Conservation (phyloP, 1,140 invertebrate genomes). For the Apis florea region DNA sequence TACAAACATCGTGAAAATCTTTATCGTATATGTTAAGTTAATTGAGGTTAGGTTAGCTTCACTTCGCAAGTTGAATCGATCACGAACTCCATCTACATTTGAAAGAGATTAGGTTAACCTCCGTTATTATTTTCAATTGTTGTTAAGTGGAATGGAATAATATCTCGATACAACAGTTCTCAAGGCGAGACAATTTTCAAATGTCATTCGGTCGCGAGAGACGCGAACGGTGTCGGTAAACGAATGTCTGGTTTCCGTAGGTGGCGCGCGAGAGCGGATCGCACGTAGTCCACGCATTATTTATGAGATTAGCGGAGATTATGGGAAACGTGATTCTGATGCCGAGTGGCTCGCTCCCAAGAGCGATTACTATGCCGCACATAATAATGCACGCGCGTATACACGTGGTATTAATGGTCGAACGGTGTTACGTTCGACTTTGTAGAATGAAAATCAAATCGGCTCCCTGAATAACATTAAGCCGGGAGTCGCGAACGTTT, state of each 20-base stretch:
- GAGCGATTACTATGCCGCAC: slow-evolving; percentile 50
- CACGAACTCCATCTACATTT: too few relatives aligned
- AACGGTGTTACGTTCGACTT: slow-evolving; percentile 30
- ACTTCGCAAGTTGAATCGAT: too few relatives aligned
- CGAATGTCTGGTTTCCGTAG: slow-evolving; percentile 47
- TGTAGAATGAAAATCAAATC: slow-evolving; percentile 13
- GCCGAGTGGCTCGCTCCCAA: slow-evolving; percentile 58
- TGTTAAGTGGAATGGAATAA: too few relatives aligned
- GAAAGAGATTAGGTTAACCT: too few relatives aligned
- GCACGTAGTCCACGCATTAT: slow-evolving; percentile 70
- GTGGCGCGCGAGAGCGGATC: slow-evolving; percentile 21
- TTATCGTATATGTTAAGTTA: too few relatives aligned
- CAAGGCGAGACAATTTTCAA: too few relatives aligned
- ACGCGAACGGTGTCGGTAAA: slow-evolving; percentile 32
- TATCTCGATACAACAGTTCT: too few relatives aligned
- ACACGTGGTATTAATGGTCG: slow-evolving; percentile 27
- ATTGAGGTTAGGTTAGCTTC: too few relatives aligned
- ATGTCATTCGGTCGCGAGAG: background rate
- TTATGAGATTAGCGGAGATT: slow-evolving; percentile 76
- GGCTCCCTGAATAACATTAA: slow-evolving; percentile 2
- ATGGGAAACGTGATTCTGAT: slow-evolving; percentile 70
- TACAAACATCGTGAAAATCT: too few relatives aligned
- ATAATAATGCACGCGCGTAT: slow-evolving; percentile 41
- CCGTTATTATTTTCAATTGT: too few relatives aligned
- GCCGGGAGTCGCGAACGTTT: background rate